Percentiles rank a stretch among this genome's conserved stretches.
Conservation (phyloP, 1,140 invertebrate species). For the Drosophila subpulchrella region DNA sequence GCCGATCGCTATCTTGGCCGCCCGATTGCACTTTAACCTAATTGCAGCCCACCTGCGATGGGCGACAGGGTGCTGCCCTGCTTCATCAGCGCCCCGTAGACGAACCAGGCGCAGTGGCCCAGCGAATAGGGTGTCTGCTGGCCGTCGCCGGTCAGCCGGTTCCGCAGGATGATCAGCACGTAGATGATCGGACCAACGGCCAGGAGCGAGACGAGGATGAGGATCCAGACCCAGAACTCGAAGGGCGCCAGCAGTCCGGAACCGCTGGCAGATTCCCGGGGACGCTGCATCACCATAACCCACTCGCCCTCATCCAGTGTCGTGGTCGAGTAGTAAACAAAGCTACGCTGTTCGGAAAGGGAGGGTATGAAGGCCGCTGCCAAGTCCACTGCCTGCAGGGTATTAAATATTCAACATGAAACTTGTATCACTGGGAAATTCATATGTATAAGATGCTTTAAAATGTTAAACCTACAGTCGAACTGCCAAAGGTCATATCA, state of each 20-base stretch:
- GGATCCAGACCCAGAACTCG: constrained; percentile 90
- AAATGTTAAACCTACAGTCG: too few relatives aligned
- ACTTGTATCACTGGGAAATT: not conserved
- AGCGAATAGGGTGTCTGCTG: constrained; percentile 87
- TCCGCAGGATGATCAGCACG: constrained; percentile 88
- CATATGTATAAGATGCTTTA: too few relatives aligned
- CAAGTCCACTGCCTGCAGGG: constrained; percentile 87
- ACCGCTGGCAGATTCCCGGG: constrained; percentile 91
- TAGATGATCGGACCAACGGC: constrained; percentile 92
- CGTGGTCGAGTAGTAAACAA: constrained; percentile 87
- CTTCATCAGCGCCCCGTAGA: constrained; percentile 94
- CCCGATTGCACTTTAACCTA: constrained; percentile 58
- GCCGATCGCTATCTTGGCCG: constrained; percentile 55
- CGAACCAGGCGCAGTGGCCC: constrained; percentile 92
- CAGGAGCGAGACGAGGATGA: constrained; percentile 90
- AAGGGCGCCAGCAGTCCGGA: constrained; percentile 93
- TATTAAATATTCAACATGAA: not conserved
- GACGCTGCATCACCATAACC: constrained; percentile 91
- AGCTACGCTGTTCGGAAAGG: constrained; percentile 86
- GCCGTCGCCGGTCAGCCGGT: constrained; percentile 86
- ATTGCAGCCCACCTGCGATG: constrained; percentile 87
- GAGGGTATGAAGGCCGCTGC: constrained; percentile 91
- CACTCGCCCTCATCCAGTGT: constrained; percentile 90
- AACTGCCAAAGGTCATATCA: too few relatives aligned
- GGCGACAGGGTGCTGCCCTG: constrained; percentile 93